Conservation (phyloP, 30 jellyfish, hydroid and myxozoan genomes). For the Mastigias papua region DNA sequence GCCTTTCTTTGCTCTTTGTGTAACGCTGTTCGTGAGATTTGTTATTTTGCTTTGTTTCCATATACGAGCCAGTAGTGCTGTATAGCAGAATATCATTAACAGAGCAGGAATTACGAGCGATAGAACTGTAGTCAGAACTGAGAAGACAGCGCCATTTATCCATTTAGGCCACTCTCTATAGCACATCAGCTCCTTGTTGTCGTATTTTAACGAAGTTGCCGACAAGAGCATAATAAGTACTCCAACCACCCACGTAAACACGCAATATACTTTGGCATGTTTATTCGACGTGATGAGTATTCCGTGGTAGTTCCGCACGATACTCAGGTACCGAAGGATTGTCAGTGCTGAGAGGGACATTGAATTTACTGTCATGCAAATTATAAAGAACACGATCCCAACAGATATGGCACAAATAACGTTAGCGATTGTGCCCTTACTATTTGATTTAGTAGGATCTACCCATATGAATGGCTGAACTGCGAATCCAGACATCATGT, state of each 20-base stretch:
- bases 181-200: neutral
- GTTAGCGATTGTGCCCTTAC: neutral
- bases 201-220: neutral
- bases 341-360: conserved; percentile 18
- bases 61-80: neutral
- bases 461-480: neutral
- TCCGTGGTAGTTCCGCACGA: conserved; percentile 16
- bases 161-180: conserved; percentile 15
- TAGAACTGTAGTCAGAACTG: neutral
- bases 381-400: neutral
- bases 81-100: conserved; percentile 6
- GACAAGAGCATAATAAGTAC: too few species aligned
- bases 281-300: neutral
- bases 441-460: neutral
- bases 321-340: conserved; percentile 6
- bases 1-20: conserved; percentile 17
- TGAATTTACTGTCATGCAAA: neutral
- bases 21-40: neutral
- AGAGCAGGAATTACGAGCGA: neutral
- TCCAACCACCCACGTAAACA: conserved; percentile 7
- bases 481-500: neutral
- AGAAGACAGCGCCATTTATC: neutral
- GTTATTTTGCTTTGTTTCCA: conserved; percentile 17
- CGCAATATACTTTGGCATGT: neutral
- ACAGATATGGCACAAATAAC: conserved; percentile 8